Base-by-base conservation (phyloP, 2,113 vertebrate genomes). In the Nipponia nippon region DNA sequence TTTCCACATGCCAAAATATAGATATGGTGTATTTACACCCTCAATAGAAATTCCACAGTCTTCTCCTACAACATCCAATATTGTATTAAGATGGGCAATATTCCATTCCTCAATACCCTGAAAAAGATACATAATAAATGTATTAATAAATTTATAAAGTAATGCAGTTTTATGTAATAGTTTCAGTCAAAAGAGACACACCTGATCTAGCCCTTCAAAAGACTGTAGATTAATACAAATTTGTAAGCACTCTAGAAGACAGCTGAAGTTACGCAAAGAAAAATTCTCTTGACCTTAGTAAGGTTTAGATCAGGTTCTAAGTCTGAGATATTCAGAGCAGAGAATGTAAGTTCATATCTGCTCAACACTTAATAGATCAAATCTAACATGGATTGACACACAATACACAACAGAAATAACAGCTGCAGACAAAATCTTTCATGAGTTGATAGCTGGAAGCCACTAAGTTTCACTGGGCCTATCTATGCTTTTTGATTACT, bases 1-100 rank as follows among this genome's bases (percentile, higher is more conserved):
- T 98, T 99, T 99, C 99, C 99, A 99, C 99, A 99, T 99, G 81
- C 99, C 99, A 95, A 99, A 99, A 98, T 99, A 99, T 2, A 99
- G 98, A 96, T 99, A 99, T 0, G 99, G 99, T 0, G 99, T 99
- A 98, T 99, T 99, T 52, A 99, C 99, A 27, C 99, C 99, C 95
- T 99, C 99, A 32, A 99, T 99, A 76, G 99, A 99, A 83, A 99
- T 99, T 32, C 99, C 99, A 49, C 98, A 99, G 77, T 99, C 99
- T 97, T 99, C 99, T 97, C 98, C 99, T 38, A 99, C 98, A 77
- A 99, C 98, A 92, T 99, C 99, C 97, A 99, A 94, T 96, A 99
- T 98, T 7, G 99, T 99, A 97, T 99, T 99, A 88, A 99, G 98
- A 95, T 98, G 99, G 55, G 98, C 98, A 79, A 99, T 99, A 97